Evolutionary conservation across 2,888 invertebrate species (phyloP).

Genomic region (Papilio protenor): DNA sequence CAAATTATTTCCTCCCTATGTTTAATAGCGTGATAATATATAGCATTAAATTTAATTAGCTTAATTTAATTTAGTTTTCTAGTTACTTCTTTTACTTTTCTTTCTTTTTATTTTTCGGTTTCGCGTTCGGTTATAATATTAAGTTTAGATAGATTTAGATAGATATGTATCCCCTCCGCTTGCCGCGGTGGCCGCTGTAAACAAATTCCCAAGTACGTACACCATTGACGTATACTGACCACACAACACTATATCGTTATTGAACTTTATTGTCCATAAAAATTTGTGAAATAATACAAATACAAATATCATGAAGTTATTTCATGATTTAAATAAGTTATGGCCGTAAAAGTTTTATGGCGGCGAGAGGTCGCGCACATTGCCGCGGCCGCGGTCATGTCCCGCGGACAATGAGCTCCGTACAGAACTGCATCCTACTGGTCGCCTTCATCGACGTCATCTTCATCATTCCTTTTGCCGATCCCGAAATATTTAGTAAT

Average conservation of each 20-base stretch:
- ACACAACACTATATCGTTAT: background rate
- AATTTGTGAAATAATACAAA: background rate
- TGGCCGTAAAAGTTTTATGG: constrained; percentile 9
- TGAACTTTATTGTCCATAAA: background rate
- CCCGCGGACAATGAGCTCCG: constrained; percentile 16
- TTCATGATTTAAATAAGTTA: constrained; percentile 13
- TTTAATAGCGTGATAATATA: too few species aligned
- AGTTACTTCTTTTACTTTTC: too few species aligned
- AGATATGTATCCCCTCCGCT: too few species aligned
- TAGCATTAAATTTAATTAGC: too few species aligned
- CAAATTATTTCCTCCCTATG: too few species aligned
- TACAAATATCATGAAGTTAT: background rate
- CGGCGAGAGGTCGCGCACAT: background rate
- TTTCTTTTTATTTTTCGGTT: too few species aligned
- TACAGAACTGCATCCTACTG: background rate
- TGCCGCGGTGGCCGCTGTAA: background rate
- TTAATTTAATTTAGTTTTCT: too few species aligned
- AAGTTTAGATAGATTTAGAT: too few species aligned
- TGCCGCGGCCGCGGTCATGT: constrained; percentile 1
- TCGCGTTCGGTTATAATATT: too few species aligned
- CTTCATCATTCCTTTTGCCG: constrained; percentile 1
- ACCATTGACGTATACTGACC: background rate
- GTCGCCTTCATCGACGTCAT: background rate
- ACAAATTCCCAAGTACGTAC: background rate
- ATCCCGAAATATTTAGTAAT: background rate